Evolutionary conservation across 2,797 vertebrate genomes (phyloP), one percentile per base, ranked within the genome.

Genomic region (Crenuchus spilurus): DNA sequence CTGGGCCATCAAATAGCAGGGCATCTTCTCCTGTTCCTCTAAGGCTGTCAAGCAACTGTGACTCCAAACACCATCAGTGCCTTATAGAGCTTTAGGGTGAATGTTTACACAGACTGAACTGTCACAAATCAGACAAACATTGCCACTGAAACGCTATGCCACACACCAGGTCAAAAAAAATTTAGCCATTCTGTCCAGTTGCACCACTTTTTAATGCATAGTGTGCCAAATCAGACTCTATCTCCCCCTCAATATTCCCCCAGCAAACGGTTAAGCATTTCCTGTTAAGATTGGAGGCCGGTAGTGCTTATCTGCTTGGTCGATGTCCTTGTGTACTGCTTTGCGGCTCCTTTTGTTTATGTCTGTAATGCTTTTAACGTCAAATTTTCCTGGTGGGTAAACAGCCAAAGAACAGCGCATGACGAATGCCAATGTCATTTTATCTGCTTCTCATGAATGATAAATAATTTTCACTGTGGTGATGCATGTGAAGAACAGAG

Each of bases 311-410:
- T 58, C 42, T 66, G 39, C 63, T 33, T 18, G 14, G 28, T 13
- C n/a, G 42, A 20, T 51, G 49, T 58, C 54, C 37, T 68, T 70
- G 61, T 22, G 30, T 60, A 63, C 18, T 13, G 49, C 37, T 41
- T 20, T 76, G 18, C 31, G n/a, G 48, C 33, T 73, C 22, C 64
- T 37, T 72, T 33, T 72, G 69, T 68, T 76, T 72, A 49, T 16
- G 48, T 48, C 48, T 57, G 26, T 42, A 48, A 72, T 49, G 1
- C 2, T 54, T 24, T 20, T 39, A 52, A 33, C 14, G 8, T 31
- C 26, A 55, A 52, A 44, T 54, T 72, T 62, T 76, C 35, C 62
- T 22, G 10, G 35, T 37, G 20, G 10, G 6, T 67, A 64, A 64
- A 64, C 1, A 49, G 16, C 1, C 18, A 16, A 42, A 9, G 55